Base-by-base conservation (phyloP, 2,797 vertebrate genomes). In the Xyrichtys novacula region DNA sequence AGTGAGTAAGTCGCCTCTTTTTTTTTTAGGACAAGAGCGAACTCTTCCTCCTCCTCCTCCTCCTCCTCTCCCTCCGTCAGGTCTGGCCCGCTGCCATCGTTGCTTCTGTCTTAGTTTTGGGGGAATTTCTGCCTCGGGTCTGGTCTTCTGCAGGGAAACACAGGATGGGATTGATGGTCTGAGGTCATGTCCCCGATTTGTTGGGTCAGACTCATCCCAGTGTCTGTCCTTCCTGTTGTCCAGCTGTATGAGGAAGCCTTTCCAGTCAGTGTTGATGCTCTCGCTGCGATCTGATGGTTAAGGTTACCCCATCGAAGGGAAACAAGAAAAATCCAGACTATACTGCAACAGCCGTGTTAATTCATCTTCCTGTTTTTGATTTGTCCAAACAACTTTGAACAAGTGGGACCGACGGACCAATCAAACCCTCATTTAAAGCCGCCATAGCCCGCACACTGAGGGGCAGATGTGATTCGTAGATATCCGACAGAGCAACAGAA, bases 131-230 rank as follows among this genome's bases (percentile, higher is more conserved):
- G 34, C 26, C 44, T 47, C 22, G 22, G 12, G 7, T n/a, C 55
- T 40, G 25, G 40, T 63, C 28, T 11, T 42, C 15, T 23, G 43
- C 40, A 10, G 52, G 3, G 16, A 56, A 29, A 59, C 58, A 67
- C 29, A 38, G 1, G 19, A 17, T 2, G 44, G 36, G 15, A 60
- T 31, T 63, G 48, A 72, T 20, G 25, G 36, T 2, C 15, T 10
- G 60, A 58, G 65, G 60, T 66, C 53, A 4, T 7, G 65, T 22
- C 72, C 57, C 47, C 6, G 29, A 56, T 25, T 20, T 34, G 28
- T 20, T 15, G 4, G 1, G 16, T 60, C n/a, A 20, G 8, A 44
- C 34, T 44, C 42, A 40, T 61, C 36, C 19, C 55, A n/a, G 38
- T 12, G 60, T 3, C 5, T 20, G 15, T 8, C 16, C 29, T 46